Conservation (phyloP, 2,797 vertebrate genomes). For the Anguilla megastoma region DNA sequence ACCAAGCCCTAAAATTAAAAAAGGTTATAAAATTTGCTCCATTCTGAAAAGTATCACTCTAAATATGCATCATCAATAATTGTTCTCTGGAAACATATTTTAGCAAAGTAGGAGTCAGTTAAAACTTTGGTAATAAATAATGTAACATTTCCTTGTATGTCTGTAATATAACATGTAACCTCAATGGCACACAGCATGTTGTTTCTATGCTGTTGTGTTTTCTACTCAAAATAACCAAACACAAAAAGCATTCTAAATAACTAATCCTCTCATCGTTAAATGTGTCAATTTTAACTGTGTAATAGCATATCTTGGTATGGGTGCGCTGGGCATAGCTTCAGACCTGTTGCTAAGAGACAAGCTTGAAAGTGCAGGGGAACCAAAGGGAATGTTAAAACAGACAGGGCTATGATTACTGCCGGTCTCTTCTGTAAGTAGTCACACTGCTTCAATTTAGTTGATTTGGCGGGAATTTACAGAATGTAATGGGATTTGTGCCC, state of each 20-base stretch:
- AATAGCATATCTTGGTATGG: background rate
- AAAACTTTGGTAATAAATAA: background rate
- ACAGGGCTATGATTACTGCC: background rate
- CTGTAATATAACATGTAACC: background rate
- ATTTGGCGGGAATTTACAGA: background rate
- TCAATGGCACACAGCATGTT: background rate
- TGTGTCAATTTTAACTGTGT: background rate
- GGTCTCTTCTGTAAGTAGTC: background rate
- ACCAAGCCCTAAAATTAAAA: background rate
- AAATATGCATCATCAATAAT: background rate
- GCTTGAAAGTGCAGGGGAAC: background rate
- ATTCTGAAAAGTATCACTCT: background rate
- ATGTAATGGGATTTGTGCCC: background rate
- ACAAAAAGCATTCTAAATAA: background rate
- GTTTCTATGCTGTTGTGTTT: background rate
- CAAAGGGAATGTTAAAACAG: background rate
- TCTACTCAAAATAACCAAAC: background rate
- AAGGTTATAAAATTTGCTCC: background rate
- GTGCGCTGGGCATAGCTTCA: background rate
- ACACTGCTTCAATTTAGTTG: background rate
- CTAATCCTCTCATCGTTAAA: background rate
- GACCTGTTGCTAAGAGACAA: constrained; percentile 11
- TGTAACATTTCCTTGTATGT: background rate
- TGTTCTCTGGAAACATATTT: background rate
- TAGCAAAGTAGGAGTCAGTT: background rate